Evolutionary conservation across 2,113 vertebrate genomes (phyloP).

Genomic region (Rhea americana): DNA sequence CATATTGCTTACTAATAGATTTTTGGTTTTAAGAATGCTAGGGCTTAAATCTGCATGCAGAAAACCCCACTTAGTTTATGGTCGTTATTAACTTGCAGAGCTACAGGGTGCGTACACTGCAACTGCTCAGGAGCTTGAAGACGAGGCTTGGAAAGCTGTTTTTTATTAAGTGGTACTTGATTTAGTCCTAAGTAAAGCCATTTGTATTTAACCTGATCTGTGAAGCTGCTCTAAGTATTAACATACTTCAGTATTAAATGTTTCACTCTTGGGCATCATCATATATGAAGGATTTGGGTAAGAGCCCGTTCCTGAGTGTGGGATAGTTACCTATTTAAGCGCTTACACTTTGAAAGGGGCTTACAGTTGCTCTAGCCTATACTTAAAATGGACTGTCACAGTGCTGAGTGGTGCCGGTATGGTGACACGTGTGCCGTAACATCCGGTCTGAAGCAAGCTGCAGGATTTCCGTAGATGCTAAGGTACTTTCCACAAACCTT

Average conservation of each 20-base stretch:
- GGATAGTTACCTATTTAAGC: accelerated
- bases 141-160: background rate
- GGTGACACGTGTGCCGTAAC: background rate
- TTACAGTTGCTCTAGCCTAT: background rate
- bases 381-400: background rate
- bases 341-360: background rate
- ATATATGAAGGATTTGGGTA: accelerated
- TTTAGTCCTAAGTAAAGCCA: background rate
- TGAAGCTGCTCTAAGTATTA: background rate
- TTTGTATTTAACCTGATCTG: background rate
- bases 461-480: accelerated
- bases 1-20: accelerated
- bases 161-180: slow-evolving; percentile 2
- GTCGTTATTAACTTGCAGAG: background rate
- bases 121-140: background rate
- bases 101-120: background rate
- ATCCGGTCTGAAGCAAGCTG: background rate
- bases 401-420: accelerated
- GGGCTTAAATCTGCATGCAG: background rate
- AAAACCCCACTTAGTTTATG: background rate
- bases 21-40: background rate
- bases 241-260: background rate
- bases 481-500: accelerated
- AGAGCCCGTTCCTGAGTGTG: background rate
- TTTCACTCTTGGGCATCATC: background rate